Conservation (phyloP, 2,797 vertebrate species). For the Etheostoma perlongum region DNA sequence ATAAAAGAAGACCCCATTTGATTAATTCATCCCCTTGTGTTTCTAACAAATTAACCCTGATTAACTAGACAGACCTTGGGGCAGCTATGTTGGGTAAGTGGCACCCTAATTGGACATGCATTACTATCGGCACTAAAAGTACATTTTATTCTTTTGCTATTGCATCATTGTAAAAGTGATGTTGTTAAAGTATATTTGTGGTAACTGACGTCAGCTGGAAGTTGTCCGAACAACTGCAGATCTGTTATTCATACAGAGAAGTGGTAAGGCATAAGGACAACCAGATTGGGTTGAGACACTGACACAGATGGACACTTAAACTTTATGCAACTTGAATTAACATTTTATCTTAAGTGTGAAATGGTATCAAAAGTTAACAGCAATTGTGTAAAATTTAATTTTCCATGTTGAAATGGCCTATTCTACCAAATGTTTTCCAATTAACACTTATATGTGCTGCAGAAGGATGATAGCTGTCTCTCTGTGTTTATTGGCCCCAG, state of each 20-base stretch:
- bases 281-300: background rate
- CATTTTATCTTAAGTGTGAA: slow-evolving; percentile 31
- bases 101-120: slow-evolving; percentile 69
- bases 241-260: background rate
- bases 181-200: background rate
- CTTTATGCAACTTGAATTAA: slow-evolving; percentile 23
- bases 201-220: slow-evolving; percentile 24
- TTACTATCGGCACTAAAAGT: slow-evolving; percentile 41
- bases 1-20: slow-evolving; percentile 72
- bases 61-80: slow-evolving; percentile 71
- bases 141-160: slow-evolving; percentile 34
- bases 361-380: slow-evolving; percentile 41
- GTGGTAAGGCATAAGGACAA: background rate
- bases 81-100: slow-evolving; percentile 59
- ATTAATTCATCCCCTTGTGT: slow-evolving; percentile 76
- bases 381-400: slow-evolving; percentile 48
- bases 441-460: slow-evolving; percentile 52
- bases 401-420: slow-evolving; percentile 32
- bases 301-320: slow-evolving; percentile 29
- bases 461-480: slow-evolving; percentile 55
- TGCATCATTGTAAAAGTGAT: slow-evolving; percentile 21
- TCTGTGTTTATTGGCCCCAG: slow-evolving; percentile 63
- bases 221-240: background rate
- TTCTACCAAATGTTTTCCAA: slow-evolving; percentile 58
- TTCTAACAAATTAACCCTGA: slow-evolving; percentile 81